phyloP scores from a whole-genome alignment of 2,113 vertebrate genomes.

The Leiothrix lutea region DNA sequence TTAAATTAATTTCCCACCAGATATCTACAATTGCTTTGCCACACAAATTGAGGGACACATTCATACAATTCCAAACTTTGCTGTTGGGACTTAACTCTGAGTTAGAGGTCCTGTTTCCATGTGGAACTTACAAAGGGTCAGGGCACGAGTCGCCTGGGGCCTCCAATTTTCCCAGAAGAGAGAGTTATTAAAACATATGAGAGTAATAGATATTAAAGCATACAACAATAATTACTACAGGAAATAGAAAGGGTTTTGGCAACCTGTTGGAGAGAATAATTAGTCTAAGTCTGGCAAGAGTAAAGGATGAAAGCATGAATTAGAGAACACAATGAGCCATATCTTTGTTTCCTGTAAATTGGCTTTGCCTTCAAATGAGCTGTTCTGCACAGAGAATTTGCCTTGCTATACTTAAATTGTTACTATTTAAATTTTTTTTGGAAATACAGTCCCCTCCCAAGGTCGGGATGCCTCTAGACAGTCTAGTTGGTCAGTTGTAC shows the following conservation, averaged over 20 bases:
- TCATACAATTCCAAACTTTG: neutral
- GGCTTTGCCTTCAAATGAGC: neutral
- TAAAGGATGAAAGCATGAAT: neutral
- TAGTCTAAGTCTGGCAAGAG: neutral
- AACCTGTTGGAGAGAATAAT: neutral
- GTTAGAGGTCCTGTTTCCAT: neutral
- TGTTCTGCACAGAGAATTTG: neutral
- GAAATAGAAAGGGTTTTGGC: neutral
- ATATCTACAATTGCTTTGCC: neutral
- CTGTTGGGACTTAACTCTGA: neutral
- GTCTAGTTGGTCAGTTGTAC: neutral
- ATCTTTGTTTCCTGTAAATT: neutral
- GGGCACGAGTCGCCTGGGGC: neutral
- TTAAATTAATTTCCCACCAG: neutral
- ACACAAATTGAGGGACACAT: accelerated
- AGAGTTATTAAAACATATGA: neutral
- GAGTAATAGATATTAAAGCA: neutral
- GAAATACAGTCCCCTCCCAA: neutral
- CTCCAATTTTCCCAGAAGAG: neutral
- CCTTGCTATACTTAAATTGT: neutral
- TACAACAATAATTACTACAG: neutral
- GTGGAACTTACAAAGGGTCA: neutral
- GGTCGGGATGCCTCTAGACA: neutral
- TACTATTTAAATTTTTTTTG: neutral
- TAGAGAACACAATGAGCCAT: neutral